These are phyloP conservation scores for Oncorhynchus tshawytscha DNA, from an alignment of 2,113 vertebrate species.

Conservation along the genomic window DNA sequence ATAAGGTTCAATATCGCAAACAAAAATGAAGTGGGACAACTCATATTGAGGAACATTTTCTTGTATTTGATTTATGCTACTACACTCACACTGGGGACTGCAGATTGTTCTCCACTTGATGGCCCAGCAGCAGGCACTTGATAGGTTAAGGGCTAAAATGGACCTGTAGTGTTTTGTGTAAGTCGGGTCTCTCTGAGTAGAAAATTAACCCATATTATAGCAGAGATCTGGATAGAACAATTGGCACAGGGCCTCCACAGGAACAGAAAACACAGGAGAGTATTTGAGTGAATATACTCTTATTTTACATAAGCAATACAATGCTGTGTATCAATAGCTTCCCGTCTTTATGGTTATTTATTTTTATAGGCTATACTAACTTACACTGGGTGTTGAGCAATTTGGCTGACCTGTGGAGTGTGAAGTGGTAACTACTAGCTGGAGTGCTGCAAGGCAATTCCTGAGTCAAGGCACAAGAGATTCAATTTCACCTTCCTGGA, in stretches of 20 bases:
- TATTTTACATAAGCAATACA: conserved; percentile 20
- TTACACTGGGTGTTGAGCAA: neutral
- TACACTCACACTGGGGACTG: neutral
- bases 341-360: neutral
- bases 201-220: neutral
- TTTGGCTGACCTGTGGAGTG: neutral
- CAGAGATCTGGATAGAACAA: neutral
- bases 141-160: neutral
- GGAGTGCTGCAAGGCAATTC: neutral
- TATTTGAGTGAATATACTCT: conserved; percentile 6
- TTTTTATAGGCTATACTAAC: neutral
- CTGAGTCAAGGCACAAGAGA: no score
- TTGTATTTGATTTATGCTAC: no score
- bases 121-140: neutral
- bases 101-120: neutral
- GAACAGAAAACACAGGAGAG: neutral
- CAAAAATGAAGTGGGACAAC: neutral
- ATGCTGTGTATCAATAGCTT: neutral
- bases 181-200: neutral
- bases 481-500: no score
- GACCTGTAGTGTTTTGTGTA: neutral
- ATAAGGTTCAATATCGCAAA: conserved; percentile 24
- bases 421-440: neutral
- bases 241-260: neutral
- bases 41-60: no score